Evolutionary conservation across 2,113 vertebrate genomes (phyloP).

Genomic region (Mesembrinibis cayennensis): DNA sequence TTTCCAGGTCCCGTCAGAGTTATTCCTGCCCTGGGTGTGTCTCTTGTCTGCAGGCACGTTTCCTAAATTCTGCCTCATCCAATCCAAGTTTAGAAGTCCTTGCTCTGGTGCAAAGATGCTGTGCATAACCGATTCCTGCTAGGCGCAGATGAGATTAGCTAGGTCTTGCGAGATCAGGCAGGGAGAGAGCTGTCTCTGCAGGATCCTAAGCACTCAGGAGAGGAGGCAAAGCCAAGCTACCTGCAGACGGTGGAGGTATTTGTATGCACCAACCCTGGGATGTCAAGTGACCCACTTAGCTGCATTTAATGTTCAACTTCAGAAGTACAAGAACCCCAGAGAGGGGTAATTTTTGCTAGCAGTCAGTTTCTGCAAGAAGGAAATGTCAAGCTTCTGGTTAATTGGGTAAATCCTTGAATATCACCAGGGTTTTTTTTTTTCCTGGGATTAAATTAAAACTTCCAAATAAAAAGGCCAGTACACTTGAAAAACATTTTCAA

Average conservation of each 20-base stretch:
- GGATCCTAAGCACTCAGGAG: neutral
- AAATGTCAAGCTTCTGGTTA: neutral
- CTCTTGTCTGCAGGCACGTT: neutral
- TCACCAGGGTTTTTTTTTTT: neutral
- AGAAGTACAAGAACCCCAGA: neutral
- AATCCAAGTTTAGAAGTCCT: neutral
- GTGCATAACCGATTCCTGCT: neutral
- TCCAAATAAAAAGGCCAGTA: neutral
- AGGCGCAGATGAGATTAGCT: neutral
- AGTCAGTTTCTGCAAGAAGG: neutral
- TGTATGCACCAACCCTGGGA: neutral
- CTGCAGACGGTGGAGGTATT: neutral
- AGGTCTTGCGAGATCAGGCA: neutral
- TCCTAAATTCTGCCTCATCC: neutral
- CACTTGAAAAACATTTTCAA: neutral
- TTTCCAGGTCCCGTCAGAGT: neutral
- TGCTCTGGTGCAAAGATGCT: neutral
- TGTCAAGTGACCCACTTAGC: neutral
- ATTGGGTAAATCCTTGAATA: neutral
- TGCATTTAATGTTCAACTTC: neutral
- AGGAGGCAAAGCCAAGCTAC: neutral
- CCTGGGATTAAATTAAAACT: neutral
- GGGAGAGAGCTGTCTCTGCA: neutral
- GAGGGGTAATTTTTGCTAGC: neutral
- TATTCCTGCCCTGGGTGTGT: neutral